Base-by-base conservation (phyloP, 2,888 invertebrate species). In the Tachina lurida region DNA sequence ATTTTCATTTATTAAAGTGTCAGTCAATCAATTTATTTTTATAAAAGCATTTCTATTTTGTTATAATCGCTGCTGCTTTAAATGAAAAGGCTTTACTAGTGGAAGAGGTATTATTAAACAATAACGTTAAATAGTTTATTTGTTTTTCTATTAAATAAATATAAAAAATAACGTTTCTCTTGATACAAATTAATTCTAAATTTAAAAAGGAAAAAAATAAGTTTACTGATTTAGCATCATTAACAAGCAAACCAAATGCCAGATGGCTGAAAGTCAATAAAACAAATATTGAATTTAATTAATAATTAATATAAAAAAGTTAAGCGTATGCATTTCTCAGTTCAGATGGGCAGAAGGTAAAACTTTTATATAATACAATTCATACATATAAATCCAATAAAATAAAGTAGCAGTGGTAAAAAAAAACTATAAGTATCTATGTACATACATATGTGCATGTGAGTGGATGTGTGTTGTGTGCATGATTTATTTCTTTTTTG, bases 271-370 rank as follows among this genome's bases (percentile, higher is more conserved):
- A 63, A 78, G 62, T 74, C 10, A 68, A 31, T 68, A 58, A 82
- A 80, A 43, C 63, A 71, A 54, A 70, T 77, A 58, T 68, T 70
- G 60, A 58, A 43, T 67, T 73, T 73, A 17, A 49, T 45, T n/a
- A 19, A 63, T 22, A 78, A 63, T 52, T 49, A 17, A 47, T 12
- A 19, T 60, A 58, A 43, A 62, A 12, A 62, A 43, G 17, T 62
- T 43, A 39, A 67, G 60, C n/a, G 45, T 87, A 89, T 90, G 91
- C 90, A 91, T 89, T 85, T 86, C 82, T 86, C 22, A 54, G 45
- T 73, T 73, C 88, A 91, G 91, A 90, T 91, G 91, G 92, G 91
- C 91, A 91, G 92, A 91, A 91, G 91, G 92, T 90, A 91, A 91
- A 84, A 86, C 56, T 67, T 60, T 10, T 70, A 56, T 47, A n/a